A percentile compares a stretch with the other conserved stretches of the same genome.
phyloP scores from a whole-genome alignment of 1,140 invertebrate species.

The Leptinotarsa undecemlineata region DNA sequence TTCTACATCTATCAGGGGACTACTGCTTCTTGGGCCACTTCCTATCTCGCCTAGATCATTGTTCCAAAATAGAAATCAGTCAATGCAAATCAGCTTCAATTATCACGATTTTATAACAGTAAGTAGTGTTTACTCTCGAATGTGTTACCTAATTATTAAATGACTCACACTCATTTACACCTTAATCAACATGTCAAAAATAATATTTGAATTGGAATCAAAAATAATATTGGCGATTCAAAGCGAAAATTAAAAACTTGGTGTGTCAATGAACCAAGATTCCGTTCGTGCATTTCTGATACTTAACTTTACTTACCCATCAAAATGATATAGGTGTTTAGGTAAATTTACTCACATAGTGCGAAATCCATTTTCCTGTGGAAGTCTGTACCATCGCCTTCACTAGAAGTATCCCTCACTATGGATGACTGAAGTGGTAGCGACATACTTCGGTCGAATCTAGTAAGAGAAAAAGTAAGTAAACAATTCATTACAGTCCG shows the following conservation, averaged over 20 bases:
- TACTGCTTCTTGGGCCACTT: conserved; percentile 62
- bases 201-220: not conserved
- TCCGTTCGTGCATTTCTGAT: conserved; percentile 15
- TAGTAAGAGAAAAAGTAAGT: conserved; percentile 44
- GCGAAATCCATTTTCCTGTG: conserved; percentile 69
- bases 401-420: conserved; percentile 58
- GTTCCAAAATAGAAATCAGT: conserved; percentile 37
- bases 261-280: conserved; percentile 41
- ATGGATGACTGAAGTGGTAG: conserved; percentile 60
- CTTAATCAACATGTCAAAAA: too few relatives aligned
- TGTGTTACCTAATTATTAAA: too few relatives aligned
- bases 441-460: conserved; percentile 71
- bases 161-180: too few relatives aligned
- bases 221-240: conserved; percentile 12
- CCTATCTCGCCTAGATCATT: conserved; percentile 67
- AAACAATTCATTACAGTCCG: not conserved
- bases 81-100: conserved; percentile 13
- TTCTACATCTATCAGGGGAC: conserved; percentile 77
- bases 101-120: not conserved
- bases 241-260: conserved; percentile 35
- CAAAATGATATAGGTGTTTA: too few relatives aligned
- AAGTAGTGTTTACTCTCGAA: too few relatives aligned
- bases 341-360: conserved; percentile 64
- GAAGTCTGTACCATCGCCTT: conserved; percentile 52
- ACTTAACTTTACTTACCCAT: conserved; percentile 19